Evolutionary conservation across 2,888 invertebrate genomes (phyloP).

Genomic region (Nowickia ferox): DNA sequence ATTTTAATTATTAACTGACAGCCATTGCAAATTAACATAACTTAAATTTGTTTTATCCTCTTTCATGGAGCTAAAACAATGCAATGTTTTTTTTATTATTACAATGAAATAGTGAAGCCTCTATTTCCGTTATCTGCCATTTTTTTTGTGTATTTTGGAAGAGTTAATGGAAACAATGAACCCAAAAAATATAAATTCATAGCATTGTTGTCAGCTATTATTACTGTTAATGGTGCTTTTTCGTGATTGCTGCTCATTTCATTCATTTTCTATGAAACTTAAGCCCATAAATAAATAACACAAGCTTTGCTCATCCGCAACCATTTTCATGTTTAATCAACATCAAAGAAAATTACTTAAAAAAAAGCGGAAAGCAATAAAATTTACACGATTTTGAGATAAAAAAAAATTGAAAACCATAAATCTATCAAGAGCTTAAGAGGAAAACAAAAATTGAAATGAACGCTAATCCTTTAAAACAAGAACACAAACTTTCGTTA

Average conservation of each 20-base stretch:
- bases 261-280: constrained; percentile 15
- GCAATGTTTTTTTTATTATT: no score
- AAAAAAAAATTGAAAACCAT: constrained; percentile 22
- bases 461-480: neutral
- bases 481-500: neutral
- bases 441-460: neutral
- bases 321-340: constrained; percentile 29
- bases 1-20: no score
- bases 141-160: no score
- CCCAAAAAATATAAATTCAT: neutral
- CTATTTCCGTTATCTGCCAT: neutral
- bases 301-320: constrained; percentile 27
- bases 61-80: no score
- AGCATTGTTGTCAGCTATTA: neutral
- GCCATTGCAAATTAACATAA: no score
- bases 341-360: neutral
- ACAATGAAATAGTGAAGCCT: neutral
- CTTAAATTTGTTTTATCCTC: no score
- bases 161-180: no score
- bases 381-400: neutral
- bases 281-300: constrained; percentile 25
- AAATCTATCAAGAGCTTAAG: constrained; percentile 27
- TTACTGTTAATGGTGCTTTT: neutral
- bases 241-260: constrained; percentile 14
- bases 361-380: neutral